A percentile compares a stretch with the other conserved stretches of the same genome.
Evolutionary conservation across 2,888 invertebrate species (phyloP).

Genomic region (Melolontha melolontha): DNA sequence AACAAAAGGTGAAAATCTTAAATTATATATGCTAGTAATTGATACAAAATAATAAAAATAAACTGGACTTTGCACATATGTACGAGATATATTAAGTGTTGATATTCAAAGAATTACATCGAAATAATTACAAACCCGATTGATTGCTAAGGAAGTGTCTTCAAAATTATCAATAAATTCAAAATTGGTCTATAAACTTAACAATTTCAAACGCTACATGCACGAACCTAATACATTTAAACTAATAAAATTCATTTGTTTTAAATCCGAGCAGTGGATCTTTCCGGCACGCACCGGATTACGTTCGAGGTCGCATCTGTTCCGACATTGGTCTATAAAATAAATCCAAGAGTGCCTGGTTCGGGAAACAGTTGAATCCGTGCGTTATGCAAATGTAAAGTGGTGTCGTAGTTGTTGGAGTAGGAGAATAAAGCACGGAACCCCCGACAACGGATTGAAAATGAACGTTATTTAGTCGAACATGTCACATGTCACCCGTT

Average conservation of each 20-base stretch:
- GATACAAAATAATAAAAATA: too few species aligned
- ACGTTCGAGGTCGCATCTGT: conserved; percentile 55
- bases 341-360: conserved; percentile 58
- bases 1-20: too few species aligned
- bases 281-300: conserved; percentile 38
- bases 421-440: conserved; percentile 46
- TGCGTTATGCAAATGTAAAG: conserved; percentile 59
- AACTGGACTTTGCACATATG: too few species aligned
- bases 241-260: conserved; percentile 37
- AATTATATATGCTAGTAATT: too few species aligned
- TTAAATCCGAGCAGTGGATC: conserved; percentile 34
- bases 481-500: conserved; percentile 61
- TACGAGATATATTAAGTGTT: too few species aligned
- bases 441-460: conserved; percentile 51
- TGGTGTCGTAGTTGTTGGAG: conserved; percentile 44
- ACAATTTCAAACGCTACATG: too few species aligned
- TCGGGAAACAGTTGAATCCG: conserved; percentile 57
- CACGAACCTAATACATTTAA: not conserved
- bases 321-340: conserved; percentile 56
- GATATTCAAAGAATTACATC: too few species aligned
- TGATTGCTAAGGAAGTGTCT: too few species aligned
- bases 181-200: too few species aligned
- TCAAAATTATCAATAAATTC: too few species aligned
- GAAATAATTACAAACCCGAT: too few species aligned
- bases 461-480: conserved; percentile 61